Conservation (phyloP, 2,888 invertebrate species). For the Molanna angustata region DNA sequence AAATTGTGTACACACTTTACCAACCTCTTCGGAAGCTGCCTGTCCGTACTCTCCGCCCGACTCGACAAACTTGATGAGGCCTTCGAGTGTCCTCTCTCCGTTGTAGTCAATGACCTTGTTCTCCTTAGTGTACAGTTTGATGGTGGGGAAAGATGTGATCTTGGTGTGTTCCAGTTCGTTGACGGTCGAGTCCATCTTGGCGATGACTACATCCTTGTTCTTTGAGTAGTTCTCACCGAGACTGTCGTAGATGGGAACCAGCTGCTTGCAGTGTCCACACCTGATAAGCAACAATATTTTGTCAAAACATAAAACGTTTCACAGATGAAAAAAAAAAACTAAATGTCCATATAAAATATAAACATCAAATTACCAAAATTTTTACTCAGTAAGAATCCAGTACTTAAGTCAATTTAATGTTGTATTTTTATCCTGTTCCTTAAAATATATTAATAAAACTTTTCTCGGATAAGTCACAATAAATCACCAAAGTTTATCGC, state of each 20-base stretch:
- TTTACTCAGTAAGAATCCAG: too few species aligned
- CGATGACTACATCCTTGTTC: conserved; percentile 79
- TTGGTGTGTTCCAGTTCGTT: conserved; percentile 97
- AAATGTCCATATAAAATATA: too few species aligned
- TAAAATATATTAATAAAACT: too few species aligned
- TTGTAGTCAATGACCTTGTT: conserved; percentile 87
- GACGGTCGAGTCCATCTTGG: conserved; percentile 98
- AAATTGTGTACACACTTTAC: too few species aligned
- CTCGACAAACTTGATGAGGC: conserved; percentile 90
- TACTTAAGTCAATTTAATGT: too few species aligned
- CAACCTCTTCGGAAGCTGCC: conserved; percentile 62
- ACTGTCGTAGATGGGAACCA: conserved; percentile 95
- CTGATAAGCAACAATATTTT: too few species aligned
- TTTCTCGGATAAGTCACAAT: too few species aligned
- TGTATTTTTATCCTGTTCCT: too few species aligned
- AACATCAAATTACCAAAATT: too few species aligned
- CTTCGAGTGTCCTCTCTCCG: conserved; percentile 93
- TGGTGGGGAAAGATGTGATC: conserved; percentile 91
- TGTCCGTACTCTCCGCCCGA: conserved; percentile 80
- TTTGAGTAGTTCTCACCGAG: conserved; percentile 91
- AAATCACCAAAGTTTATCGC: too few species aligned
- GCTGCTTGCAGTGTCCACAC: conserved; percentile 97
- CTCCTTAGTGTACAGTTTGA: conserved; percentile 92
- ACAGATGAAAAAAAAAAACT: too few species aligned
- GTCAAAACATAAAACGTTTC: too few species aligned